Percentiles rank a stretch among this genome's conserved stretches.
phyloP scores from a whole-genome alignment of 2,888 invertebrate species.

The Acanthoscelides obtectus region DNA sequence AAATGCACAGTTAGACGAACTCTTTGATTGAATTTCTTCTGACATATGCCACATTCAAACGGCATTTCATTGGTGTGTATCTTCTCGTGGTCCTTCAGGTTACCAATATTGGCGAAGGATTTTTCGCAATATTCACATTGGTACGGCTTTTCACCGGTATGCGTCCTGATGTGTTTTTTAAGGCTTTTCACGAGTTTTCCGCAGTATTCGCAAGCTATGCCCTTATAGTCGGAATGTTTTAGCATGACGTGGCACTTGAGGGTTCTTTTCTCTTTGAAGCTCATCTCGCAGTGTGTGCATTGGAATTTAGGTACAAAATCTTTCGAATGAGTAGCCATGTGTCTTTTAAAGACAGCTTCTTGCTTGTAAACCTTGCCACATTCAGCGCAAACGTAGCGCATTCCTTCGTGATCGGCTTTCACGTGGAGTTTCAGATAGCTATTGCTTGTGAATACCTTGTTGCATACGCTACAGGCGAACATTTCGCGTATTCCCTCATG shows the following conservation, averaged over 20 bases:
- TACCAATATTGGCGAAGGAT: neutral
- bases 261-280: neutral
- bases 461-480: neutral
- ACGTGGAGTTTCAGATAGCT: neutral
- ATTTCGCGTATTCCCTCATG: neutral
- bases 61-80: neutral
- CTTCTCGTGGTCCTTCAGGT: slow-evolving; percentile 1
- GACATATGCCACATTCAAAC: neutral
- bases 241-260: neutral
- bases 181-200: neutral
- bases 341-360: neutral
- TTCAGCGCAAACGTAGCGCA: neutral
- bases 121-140: neutral
- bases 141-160: neutral
- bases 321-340: neutral
- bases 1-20: neutral
- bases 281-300: neutral
- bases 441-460: neutral
- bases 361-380: neutral
- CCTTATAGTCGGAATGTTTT: too few relatives aligned
- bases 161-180: neutral
- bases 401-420: neutral
- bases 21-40: slow-evolving; percentile 6
- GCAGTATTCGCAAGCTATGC: too few relatives aligned
- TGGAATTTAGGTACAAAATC: neutral